These are phyloP conservation scores for Caenorhabditis doughertyi DNA, from an alignment of 2,888 invertebrate genomes.

Conservation along the genomic window DNA sequence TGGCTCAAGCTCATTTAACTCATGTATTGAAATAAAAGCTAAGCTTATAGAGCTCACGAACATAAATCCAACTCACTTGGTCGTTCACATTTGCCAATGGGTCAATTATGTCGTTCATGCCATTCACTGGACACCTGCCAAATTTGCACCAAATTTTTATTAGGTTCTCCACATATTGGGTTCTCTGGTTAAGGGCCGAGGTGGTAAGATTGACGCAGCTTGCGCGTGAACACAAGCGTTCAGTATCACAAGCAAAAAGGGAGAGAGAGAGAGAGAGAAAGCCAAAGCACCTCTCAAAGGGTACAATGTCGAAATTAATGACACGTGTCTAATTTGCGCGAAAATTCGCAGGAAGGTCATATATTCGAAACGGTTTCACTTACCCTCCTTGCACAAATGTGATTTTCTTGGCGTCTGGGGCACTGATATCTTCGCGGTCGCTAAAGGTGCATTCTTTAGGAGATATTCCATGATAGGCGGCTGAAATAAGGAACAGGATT, in stretches of 20 bases:
- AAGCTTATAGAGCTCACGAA: constrained; percentile 12
- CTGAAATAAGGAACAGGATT: constrained; percentile 63
- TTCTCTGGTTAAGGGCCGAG: not conserved
- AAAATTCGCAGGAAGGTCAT: constrained; percentile 29
- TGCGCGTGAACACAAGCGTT: constrained; percentile 21
- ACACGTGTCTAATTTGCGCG: constrained; percentile 32
- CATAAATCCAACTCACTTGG: constrained; percentile 71
- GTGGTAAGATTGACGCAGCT: not conserved
- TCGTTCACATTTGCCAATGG: constrained; percentile 78
- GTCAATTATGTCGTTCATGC: constrained; percentile 75
- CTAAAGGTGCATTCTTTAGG: constrained; percentile 80
- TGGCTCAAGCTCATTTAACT: no score
- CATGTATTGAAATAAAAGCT: not conserved
- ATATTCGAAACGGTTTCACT: constrained; percentile 43
- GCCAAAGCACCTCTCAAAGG: not conserved
- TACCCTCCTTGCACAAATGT: constrained; percentile 79
- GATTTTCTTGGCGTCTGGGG: constrained; percentile 73
- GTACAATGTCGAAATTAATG: constrained; percentile 46
- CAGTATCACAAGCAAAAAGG: constrained; percentile 34
- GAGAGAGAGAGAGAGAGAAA: not conserved
- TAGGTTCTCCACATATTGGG: constrained; percentile 57
- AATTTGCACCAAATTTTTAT: constrained; percentile 63
- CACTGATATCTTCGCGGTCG: constrained; percentile 74
- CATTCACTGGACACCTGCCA: constrained; percentile 78
- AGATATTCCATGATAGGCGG: constrained; percentile 77